Conservation (phyloP, 1,140 invertebrate genomes). For the Polyergus mexicanus region DNA sequence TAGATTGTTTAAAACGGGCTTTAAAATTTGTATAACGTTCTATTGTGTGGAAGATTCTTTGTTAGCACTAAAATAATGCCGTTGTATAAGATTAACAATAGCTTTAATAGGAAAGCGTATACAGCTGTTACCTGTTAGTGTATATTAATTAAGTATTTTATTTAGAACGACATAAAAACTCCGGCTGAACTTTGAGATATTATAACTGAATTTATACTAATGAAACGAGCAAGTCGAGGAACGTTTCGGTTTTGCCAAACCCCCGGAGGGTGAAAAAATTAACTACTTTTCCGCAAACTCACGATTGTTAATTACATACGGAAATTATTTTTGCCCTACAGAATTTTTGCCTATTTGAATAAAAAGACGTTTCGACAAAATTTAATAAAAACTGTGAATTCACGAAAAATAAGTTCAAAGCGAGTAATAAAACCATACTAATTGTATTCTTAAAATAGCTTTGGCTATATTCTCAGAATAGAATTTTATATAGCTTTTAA, state of each 20-base stretch:
- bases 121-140: too few species aligned
- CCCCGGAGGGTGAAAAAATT: neutral
- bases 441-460: neutral
- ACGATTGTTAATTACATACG: constrained; percentile 9
- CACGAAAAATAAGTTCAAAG: neutral
- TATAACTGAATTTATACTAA: neutral
- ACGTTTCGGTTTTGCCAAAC: neutral
- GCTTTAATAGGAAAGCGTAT: neutral
- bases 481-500: too few species aligned
- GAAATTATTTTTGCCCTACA: constrained; percentile 13
- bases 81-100: neutral
- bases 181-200: neutral
- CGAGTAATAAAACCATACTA: constrained; percentile 9
- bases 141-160: neutral
- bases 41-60: too few species aligned
- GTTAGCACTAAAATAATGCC: neutral
- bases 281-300: constrained; percentile 3
- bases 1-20: too few species aligned
- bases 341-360: neutral
- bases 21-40: too few species aligned
- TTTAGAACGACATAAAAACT: neutral
- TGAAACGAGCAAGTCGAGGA: neutral
- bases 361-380: neutral
- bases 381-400: constrained; percentile 4
- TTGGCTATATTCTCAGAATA: neutral